A percentile compares a stretch with the other conserved stretches of the same genome.
Evolutionary conservation across 2,888 invertebrate species (phyloP).

Genomic region (Synergus gifuensis): DNA sequence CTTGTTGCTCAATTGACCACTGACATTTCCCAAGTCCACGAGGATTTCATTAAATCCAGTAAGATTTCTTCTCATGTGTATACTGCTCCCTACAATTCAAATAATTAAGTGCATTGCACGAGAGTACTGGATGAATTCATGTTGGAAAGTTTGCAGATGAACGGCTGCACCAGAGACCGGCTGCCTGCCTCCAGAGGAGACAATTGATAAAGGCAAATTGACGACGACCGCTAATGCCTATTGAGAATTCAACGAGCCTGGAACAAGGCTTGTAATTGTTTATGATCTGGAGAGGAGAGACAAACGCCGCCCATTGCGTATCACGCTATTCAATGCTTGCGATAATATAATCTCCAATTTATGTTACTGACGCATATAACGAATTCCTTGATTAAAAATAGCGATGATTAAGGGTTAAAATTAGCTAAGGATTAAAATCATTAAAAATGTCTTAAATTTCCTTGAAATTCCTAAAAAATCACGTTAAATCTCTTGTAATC

Average conservation of each 20-base stretch:
- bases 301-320: conserved; percentile 32
- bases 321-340: conserved; percentile 35
- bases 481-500: not conserved
- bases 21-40: conserved; percentile 31
- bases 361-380: not conserved
- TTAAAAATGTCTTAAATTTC: not conserved
- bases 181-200: conserved; percentile 42
- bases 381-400: not conserved
- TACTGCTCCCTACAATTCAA: not conserved
- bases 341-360: conserved; percentile 31
- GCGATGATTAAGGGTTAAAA: not conserved
- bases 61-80: conserved; percentile 22
- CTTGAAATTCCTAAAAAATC: not conserved
- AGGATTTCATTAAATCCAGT: conserved; percentile 31
- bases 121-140: conserved; percentile 24
- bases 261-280: conserved; percentile 42
- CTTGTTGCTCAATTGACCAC: conserved; percentile 27
- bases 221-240: conserved; percentile 55
- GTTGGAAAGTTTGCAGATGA: conserved; percentile 39
- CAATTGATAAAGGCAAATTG: conserved; percentile 58
- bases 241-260: conserved; percentile 47
- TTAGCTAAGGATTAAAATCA: too few species aligned
- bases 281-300: conserved; percentile 29
- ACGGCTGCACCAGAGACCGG: conserved; percentile 17
- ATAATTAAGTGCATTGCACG: conserved; percentile 40